Base-by-base conservation (phyloP, 2,797 vertebrate species). In the Danio jaintianensis region DNA sequence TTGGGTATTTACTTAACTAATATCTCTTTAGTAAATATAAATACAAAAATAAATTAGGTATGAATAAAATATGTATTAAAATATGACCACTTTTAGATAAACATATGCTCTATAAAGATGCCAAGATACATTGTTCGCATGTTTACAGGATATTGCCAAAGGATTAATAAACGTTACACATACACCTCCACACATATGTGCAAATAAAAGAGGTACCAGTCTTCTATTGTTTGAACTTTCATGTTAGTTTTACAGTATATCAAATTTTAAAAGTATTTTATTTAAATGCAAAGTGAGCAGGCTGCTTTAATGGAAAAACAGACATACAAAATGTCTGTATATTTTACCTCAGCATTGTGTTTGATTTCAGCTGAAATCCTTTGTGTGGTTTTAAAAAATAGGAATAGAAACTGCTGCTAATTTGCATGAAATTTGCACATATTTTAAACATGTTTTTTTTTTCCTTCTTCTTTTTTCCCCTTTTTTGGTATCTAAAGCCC, bases 351-450 rank as follows among this genome's bases (percentile, higher is more conserved):
- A 67, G 7, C 22, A 50, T n/a, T 50, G 36, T 18, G 16, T 70
- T 70, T 70, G 61, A 63, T 38, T 61, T 59, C 6, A 59, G 56
- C 4, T 7, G 6, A 50, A 68, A 50, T 50, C 4, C 4, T 68
- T 36, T 36, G 47, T 38, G 22, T 13, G 11, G 63, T 1, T 29
- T 67, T 67, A 1, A 64, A 64, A 64, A 43, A 40, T 20, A 64
- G n/a, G 11, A 45, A 20, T 10, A 7, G 15, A 50, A 50, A n/a
- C 5, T 36, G 15, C 7, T 38, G 3, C n/a, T 53, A 13, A 73
- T 73, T 59, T 73, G 55, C 15, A 16, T 73, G 42, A 47, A 16
- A 18, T 72, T 59, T 73, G 15, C 36, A 36, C 8, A 58, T 72
- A 7, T 16, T 10, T 10, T 52, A 4, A 52, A 10, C 8, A 12